These are phyloP conservation scores for Nothoprocta pentlandii DNA, from an alignment of 2,113 vertebrate genomes.

Conservation along the genomic window DNA sequence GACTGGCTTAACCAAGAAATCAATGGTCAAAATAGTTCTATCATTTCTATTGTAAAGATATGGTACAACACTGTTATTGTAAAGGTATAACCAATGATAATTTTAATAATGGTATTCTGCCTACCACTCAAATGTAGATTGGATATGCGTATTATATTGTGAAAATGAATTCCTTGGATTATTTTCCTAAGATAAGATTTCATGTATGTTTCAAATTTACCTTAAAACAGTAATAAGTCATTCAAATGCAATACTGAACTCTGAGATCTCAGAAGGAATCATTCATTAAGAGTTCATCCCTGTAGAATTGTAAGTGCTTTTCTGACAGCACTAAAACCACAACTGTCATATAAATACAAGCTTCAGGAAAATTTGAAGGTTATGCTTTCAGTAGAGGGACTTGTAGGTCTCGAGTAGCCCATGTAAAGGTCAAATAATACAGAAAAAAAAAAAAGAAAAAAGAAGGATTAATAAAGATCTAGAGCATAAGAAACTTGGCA, in stretches of 20 bases:
- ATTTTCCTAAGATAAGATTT: neutral
- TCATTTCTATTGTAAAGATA: neutral
- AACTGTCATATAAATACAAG: constrained; percentile 44
- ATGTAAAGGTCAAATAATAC: constrained; percentile 38
- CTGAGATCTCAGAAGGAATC: neutral
- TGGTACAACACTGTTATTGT: neutral
- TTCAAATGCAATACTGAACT: constrained; percentile 4
- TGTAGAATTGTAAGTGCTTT: neutral
- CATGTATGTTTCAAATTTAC: neutral
- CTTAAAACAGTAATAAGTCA: neutral
- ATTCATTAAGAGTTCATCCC: constrained; percentile 8
- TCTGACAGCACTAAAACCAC: constrained; percentile 25
- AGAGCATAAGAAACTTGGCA: neutral
- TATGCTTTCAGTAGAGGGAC: neutral
- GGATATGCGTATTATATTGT: neutral
- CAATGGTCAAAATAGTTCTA: neutral
- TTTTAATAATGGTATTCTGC: neutral
- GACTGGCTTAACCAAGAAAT: fast-evolving
- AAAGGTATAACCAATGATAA: neutral
- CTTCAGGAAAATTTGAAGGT: constrained; percentile 28
- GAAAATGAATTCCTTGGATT: neutral
- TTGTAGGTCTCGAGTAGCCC: constrained; percentile 1
- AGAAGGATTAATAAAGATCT: neutral
- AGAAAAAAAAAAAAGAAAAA: neutral
- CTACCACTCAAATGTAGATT: neutral